These are phyloP conservation scores for Scopus umbretta DNA, from an alignment of 2,113 vertebrate genomes.

Conservation along the genomic window DNA sequence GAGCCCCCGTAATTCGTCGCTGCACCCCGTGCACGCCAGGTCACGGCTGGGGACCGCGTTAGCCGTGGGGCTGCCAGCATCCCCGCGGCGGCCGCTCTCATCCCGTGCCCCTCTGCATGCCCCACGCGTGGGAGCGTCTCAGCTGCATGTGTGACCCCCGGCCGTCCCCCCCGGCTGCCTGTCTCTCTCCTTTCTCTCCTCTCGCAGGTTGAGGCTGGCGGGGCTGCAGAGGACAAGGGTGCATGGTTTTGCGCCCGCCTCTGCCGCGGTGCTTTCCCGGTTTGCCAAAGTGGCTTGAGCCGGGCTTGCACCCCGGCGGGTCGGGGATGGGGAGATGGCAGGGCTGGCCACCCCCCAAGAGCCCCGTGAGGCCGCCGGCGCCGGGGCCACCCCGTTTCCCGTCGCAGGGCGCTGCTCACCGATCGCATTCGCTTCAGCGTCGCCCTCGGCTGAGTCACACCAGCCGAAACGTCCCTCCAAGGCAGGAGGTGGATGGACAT, in stretches of 20 bases:
- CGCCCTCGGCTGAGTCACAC: neutral
- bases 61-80: neutral
- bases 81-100: no score
- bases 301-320: neutral
- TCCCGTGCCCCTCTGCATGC: neutral
- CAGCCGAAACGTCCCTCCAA: neutral
- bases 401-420: neutral
- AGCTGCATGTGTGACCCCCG: neutral
- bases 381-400: neutral
- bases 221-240: neutral
- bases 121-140: neutral
- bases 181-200: neutral
- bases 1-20: neutral
- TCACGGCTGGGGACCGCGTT: neutral
- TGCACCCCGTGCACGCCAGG: neutral
- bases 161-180: neutral
- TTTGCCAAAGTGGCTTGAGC: neutral
- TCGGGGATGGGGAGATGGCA: neutral
- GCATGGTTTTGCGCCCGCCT: neutral
- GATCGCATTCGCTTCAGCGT: neutral
- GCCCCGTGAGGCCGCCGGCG: rapidly evolving
- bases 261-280: neutral
- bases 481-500: rapidly evolving
- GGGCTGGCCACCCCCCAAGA: neutral
- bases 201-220: neutral